Evolutionary conservation across 2,888 invertebrate genomes (phyloP).

Genomic region (Brachypterus glaber): DNA sequence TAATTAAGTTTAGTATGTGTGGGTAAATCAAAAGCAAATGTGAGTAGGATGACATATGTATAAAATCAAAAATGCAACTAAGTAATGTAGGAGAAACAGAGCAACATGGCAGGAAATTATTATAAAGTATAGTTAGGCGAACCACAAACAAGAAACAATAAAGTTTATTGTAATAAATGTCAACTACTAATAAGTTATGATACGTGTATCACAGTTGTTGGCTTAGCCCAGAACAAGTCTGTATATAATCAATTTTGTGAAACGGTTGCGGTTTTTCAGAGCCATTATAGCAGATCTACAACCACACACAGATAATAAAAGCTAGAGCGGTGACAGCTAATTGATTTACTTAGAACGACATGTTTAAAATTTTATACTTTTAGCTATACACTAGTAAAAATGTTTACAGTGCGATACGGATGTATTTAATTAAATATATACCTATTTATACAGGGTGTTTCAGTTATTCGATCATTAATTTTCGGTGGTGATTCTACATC

Average conservation of each 20-base stretch:
- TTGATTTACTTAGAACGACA: conserved; percentile 20
- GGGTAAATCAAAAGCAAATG: too few species aligned
- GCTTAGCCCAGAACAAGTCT: conserved; percentile 8
- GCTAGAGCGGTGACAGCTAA: conserved; percentile 17
- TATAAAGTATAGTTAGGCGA: conserved; percentile 9
- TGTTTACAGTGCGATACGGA: too few species aligned
- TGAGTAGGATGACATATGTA: too few species aligned
- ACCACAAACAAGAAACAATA: conserved; percentile 14
- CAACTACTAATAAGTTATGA: conserved; percentile 15
- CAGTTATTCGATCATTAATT: too few species aligned
- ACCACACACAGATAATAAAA: conserved; percentile 18
- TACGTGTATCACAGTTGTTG: conserved; percentile 13
- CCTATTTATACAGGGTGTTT: too few species aligned
- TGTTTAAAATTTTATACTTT: conserved; percentile 15
- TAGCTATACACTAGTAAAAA: too few species aligned
- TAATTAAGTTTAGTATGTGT: too few species aligned
- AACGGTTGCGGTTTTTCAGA: conserved; percentile 22
- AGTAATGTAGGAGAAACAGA: too few species aligned
- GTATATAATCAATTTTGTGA: conserved; percentile 1
- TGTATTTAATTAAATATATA: too few species aligned
- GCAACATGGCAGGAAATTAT: background rate
- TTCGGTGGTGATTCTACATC: too few species aligned
- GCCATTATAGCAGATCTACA: conserved; percentile 20
- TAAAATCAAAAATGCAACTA: too few species aligned
- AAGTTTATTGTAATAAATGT: conserved; percentile 16